These are phyloP conservation scores for Penaeus indicus DNA, from an alignment of 1,140 invertebrate species.

Conservation along the genomic window DNA sequence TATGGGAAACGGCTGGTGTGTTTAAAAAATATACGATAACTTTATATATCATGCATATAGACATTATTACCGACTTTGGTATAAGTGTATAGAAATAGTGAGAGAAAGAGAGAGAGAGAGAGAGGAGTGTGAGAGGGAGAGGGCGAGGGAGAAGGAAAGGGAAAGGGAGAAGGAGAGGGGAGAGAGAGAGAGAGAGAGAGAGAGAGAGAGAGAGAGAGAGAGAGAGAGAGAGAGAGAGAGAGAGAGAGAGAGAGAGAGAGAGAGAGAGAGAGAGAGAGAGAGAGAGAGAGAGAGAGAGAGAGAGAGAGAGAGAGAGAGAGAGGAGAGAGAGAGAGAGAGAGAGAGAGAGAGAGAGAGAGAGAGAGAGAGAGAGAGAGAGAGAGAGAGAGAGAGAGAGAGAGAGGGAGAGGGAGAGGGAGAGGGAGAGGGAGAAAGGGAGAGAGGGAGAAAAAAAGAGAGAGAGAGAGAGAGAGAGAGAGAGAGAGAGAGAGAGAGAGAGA, in stretches of 20 bases:
- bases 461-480: neutral
- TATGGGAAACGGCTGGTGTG: too few species aligned
- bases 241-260: too few species aligned
- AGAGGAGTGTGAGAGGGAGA: too few species aligned
- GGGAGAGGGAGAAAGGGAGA: too few species aligned
- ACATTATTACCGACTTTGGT: too few species aligned
- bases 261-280: neutral
- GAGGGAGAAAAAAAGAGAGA: neutral
- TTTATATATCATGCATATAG: too few species aligned
- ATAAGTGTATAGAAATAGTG: neutral
- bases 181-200: neutral
- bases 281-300: neutral
- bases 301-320: neutral
- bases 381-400: too few species aligned
- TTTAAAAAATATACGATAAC: too few species aligned
- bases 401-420: neutral
- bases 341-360: too few species aligned
- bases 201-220: neutral
- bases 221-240: too few species aligned
- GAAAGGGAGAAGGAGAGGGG: neutral
- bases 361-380: neutral
- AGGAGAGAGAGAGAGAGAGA: neutral
- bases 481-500: too few species aligned
- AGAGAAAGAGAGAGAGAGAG: too few species aligned
- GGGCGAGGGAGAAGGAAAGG: neutral